Evolutionary conservation across 2,888 invertebrate genomes (phyloP), one percentile per base, ranked within the genome.

Genomic region (Acrobasis repandana): DNA sequence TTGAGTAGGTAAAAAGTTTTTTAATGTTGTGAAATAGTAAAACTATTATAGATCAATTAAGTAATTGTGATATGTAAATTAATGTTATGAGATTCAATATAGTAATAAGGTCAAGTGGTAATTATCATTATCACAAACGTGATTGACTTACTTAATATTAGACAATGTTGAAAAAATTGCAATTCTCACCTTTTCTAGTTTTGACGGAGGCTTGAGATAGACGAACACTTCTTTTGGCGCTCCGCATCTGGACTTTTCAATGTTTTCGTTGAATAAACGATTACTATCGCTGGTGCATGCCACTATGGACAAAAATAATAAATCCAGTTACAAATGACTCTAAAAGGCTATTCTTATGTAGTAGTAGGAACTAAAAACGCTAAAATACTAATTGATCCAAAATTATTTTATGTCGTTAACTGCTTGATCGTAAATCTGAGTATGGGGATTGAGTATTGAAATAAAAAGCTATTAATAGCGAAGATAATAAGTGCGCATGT

Each of bases 191-290:
- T 86, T 83, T 68, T 88, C 81, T 62, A 88, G 83, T 8, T 85
- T 80, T 20, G 79, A 80, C 63, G 78, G 76, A 1, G 81, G 78
- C 16, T 81, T 80, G 48, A 92, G 72, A 59, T 81, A 79, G 14
- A 86, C 76, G 74, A 90, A 91, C 34, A 86, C 86, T 38, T 90
- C 90, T 68, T 85, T 87, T 8, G 92, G 91, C 11, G 78, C 80
- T 11, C 90, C 90, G 62, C 92, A 92, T 64, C 77, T 82, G 14
- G 92, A 83, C 60, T 88, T 79, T 61, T 86, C 79, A 47, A 91
- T 87, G 28, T 89, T 74, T 62, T 80, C 79, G 62, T 82, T 82
- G 20, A 89, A 75, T 54, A 79, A 73, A 6, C 71, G 72, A 52
- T 83, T 80, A 61, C 77, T 77, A 11, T 81, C 81, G 63, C 76